Evolutionary conservation across 1,140 invertebrate genomes (phyloP).

Genomic region (Gonatopus flavifemur): DNA sequence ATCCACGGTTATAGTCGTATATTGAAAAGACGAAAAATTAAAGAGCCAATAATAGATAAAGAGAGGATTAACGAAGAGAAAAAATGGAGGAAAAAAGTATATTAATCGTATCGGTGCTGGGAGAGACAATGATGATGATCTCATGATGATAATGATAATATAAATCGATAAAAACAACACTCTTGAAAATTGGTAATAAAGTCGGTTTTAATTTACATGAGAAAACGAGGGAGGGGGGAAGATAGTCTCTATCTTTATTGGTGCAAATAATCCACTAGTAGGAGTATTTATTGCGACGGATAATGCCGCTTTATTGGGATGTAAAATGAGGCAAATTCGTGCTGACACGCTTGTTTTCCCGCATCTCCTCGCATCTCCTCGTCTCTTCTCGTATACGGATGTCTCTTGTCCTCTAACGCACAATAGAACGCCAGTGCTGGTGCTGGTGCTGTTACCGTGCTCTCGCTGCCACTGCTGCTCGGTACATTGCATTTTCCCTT

Average conservation of each 20-base stretch:
- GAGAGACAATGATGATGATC: no score
- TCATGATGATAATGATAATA: no score
- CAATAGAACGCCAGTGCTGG: conserved; percentile 19
- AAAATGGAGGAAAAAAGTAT: no score
- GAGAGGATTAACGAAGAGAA: no score
- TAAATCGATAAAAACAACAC: no score
- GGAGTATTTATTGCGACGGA: conserved; percentile 41
- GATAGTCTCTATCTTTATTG: conserved; percentile 13
- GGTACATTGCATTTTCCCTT: not conserved
- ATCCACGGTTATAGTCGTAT: no score
- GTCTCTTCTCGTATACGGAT: conserved; percentile 4
- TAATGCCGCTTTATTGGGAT: conserved; percentile 48
- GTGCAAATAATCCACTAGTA: conserved; percentile 31
- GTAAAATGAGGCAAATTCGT: conserved; percentile 41
- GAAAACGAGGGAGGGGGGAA: conserved; percentile 14
- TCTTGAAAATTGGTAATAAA: no score
- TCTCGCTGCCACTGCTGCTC: not conserved
- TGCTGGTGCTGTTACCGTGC: not conserved
- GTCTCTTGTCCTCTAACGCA: conserved; percentile 14
- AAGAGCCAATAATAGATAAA: no score
- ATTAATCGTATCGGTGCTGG: no score
- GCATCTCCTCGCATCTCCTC: conserved; percentile 2
- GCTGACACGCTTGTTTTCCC: conserved; percentile 36
- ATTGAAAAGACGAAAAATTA: no score
- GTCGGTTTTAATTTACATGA: conserved; percentile 33